Evolutionary conservation across 2,888 invertebrate genomes (phyloP), one percentile per base, ranked within the genome.

Genomic region (Mechanitis mazaeus): DNA sequence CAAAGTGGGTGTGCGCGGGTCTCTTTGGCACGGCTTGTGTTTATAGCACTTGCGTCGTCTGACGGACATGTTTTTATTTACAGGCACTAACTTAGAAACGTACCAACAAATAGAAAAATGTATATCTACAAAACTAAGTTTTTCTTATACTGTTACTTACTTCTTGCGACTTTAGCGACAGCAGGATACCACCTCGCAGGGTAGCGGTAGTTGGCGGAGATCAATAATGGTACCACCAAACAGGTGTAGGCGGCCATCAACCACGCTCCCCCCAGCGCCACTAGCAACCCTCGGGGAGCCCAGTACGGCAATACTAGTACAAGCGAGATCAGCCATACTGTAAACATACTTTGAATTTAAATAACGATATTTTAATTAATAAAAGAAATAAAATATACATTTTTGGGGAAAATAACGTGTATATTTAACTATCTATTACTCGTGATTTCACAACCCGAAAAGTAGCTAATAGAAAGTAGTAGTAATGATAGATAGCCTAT

Each of bases 201-300:
- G 73, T 94, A 94, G 74, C 91, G 91, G 82, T 94, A 93, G 84
- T 94, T 94, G 60, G 93, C 94, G 1, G 93, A 93, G 61, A 94
- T 92, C 58, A 94, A 88, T 47, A 94, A 89, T 0, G 94, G 94
- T 20, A 94, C 81, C 54, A 94, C 93, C 28, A 94, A 81, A 72
- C 92, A 93, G 2, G 94, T 93, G 78, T 94, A 94, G 1, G 93
- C 91, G 0, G 92, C 92, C 80, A 93, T 87, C 73, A 92, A 87
- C 87, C 91, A 90, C 63, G 92, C 92, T 4, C 93, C 87, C 56
- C 92, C 93, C 2, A 90, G 76, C 66, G 93, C 93, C 55, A 94
- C 90, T 64, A 94, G 80, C 54, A 94, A 76, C 1, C 93, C 93
- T 35, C 91, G 85, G 2, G 92, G 92, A 2, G 91, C 91, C 83